Percentiles rank a stretch among this genome's conserved stretches.
Conservation (phyloP, 2,888 invertebrate species). For the Sinodicranocentrus sp. region DNA sequence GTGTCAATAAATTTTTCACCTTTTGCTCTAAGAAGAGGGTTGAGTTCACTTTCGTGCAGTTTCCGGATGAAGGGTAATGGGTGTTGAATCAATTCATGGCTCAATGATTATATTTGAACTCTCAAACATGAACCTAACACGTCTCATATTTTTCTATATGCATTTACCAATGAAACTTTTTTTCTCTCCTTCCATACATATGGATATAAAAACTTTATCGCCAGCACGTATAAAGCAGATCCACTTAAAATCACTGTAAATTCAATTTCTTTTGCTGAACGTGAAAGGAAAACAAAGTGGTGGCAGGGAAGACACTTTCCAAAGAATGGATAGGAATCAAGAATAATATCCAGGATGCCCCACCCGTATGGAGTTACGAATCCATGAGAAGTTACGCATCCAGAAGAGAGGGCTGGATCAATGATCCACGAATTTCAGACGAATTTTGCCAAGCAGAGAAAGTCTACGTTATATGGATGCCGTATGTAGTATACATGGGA, state of each 20-base stretch:
- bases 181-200: background rate
- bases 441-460: too few relatives aligned
- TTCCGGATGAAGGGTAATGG: slow-evolving; percentile 37
- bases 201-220: background rate
- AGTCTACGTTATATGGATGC: too few relatives aligned
- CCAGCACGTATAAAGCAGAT: slow-evolving; percentile 31
- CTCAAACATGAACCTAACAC: background rate
- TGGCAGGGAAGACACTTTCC: slow-evolving; percentile 28
- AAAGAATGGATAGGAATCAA: slow-evolving; percentile 37
- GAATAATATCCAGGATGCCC: too few relatives aligned
- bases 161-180: background rate
- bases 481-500: too few relatives aligned
- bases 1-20: too few relatives aligned
- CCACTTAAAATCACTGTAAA: slow-evolving; percentile 66
- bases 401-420: slow-evolving; percentile 8
- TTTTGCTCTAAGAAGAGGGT: too few relatives aligned
- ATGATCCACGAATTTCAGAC: slow-evolving; percentile 5
- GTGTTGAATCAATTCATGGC: slow-evolving; percentile 29
- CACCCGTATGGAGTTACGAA: too few relatives aligned
- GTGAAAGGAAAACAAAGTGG: slow-evolving; percentile 64
- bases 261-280: slow-evolving; percentile 62
- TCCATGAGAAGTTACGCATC: too few relatives aligned
- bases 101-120: slow-evolving; percentile 34
- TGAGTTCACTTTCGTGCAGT: too few relatives aligned
- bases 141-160: too few relatives aligned